Base-by-base conservation (phyloP, 2,888 invertebrate genomes). In the Trimorus sp. region DNA sequence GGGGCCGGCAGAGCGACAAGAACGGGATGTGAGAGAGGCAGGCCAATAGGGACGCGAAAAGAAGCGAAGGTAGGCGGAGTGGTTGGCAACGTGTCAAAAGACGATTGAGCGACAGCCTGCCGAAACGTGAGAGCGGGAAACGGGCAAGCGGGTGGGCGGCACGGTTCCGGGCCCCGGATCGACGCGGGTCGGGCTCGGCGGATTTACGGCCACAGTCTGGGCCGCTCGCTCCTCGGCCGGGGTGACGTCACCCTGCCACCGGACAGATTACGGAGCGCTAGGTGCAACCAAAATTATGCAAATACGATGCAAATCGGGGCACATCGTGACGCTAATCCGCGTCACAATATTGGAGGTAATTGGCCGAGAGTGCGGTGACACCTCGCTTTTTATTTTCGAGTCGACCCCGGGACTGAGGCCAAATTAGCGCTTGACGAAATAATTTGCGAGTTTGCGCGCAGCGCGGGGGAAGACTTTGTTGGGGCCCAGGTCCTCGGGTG, bases 291-390 rank as follows among this genome's bases (percentile, higher is more conserved):
- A 90, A 91, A 91, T 91, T 91, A 91, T 91, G 91, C 88, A 91
- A 90, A 91, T 90, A 88, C 87, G 83, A 91, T 91, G 91, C 90
- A 91, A 91, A 91, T 91, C 89, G 87, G 79, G 83, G 84, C 85
- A 84, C 85, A 84, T 83, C 85, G 86, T 88, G 90, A 90, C 90
- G 90, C 87, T 90, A 89, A 91, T 90, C 90, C 89, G 84, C 88
- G 89, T 91, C 91, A 90, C 89, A 90, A 90, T 90, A 91, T 91
- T 89, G 90, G 87, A 90, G 89, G 90, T 90, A 91, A 91, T 91
- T 91, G 90, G 88, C 90, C 90, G 86, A 83, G 85, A 85, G 86
- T 83, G 77, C 82, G 79, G 74, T 82, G 82, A 81, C 84, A 83
- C 82, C 77, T 87, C 83, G 82, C 84, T 85, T 87, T 85, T 85